Evolutionary conservation across 2,888 invertebrate genomes (phyloP).

Genomic region (Pristionchus arcanus): DNA sequence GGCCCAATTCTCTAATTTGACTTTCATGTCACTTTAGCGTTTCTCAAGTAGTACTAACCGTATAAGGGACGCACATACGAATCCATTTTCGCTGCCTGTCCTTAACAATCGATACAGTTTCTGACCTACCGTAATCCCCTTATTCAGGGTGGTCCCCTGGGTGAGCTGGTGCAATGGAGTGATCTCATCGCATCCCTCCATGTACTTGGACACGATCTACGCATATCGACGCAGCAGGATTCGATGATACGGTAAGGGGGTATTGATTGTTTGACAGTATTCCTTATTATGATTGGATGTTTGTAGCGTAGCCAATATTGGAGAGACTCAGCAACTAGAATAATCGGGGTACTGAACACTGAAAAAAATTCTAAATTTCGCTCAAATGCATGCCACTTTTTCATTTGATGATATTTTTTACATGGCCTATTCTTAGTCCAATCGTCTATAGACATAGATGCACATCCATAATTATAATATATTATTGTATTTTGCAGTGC

Average conservation of each 20-base stretch:
- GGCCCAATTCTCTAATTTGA: background rate
- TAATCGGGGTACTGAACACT: too few relatives aligned
- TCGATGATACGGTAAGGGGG: constrained; percentile 62
- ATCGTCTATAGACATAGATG: too few relatives aligned
- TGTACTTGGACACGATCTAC: constrained; percentile 81
- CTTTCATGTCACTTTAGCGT: background rate
- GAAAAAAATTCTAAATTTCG: too few relatives aligned
- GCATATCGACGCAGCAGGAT: constrained; percentile 80
- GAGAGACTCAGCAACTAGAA: too few relatives aligned
- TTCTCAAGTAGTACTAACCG: background rate
- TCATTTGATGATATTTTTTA: too few relatives aligned
- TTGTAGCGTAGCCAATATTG: too few relatives aligned
- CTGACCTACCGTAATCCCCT: background rate
- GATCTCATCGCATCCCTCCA: constrained; percentile 81
- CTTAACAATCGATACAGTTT: background rate
- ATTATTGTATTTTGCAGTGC: background rate
- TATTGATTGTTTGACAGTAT: background rate
- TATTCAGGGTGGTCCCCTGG: constrained; percentile 80
- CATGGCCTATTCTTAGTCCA: too few relatives aligned
- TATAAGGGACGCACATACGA: background rate
- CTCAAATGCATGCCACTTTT: too few relatives aligned
- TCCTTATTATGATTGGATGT: too few relatives aligned
- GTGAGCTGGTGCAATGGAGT: constrained; percentile 82
- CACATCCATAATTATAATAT: too few relatives aligned
- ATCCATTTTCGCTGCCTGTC: background rate